Percentiles rank a stretch among this genome's conserved stretches.
These are phyloP conservation scores for Augiades crinisus DNA, from an alignment of 2,888 invertebrate genomes.

Conservation along the genomic window DNA sequence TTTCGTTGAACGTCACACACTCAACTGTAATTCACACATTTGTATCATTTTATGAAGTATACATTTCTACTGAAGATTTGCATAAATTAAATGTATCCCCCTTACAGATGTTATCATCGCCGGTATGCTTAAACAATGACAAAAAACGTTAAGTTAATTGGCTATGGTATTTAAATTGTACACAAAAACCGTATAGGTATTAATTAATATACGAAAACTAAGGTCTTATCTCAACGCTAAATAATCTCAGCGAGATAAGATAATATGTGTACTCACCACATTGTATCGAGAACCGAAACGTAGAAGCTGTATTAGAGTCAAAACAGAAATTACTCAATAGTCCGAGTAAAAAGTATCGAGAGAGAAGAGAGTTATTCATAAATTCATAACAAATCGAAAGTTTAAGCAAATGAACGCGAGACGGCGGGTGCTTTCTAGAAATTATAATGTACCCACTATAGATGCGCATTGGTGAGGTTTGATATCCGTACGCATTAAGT, in stretches of 20 bases:
- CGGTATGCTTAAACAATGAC: conserved; percentile 25
- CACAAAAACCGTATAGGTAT: conserved; percentile 11
- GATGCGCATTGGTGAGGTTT: conserved; percentile 10
- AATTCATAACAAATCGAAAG: conserved; percentile 73
- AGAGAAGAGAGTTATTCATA: conserved; percentile 54
- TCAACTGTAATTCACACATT: conserved; percentile 71
- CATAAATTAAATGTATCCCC: conserved; percentile 55
- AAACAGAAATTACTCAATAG: not conserved
- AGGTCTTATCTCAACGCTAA: not conserved
- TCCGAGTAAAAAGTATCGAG: conserved; percentile 34
- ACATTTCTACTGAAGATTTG: conserved; percentile 56
- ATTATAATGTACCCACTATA: conserved; percentile 53
- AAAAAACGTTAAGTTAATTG: conserved; percentile 14
- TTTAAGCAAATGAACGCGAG: conserved; percentile 67
- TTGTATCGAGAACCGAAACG: too few relatives aligned
- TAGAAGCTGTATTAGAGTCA: not conserved
- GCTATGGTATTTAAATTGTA: conserved; percentile 9
- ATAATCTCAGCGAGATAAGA: not conserved
- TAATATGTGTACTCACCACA: too few relatives aligned
- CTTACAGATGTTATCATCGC: conserved; percentile 40
- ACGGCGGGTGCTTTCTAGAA: conserved; percentile 69
- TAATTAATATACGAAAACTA: conserved; percentile 8
- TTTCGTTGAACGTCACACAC: conserved; percentile 53
- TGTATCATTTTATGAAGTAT: conserved; percentile 69
- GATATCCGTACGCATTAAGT: conserved; percentile 24